These are phyloP conservation scores for Pseudotriccus pelzelni DNA, from an alignment of 2,797 vertebrate species.

Conservation along the genomic window DNA sequence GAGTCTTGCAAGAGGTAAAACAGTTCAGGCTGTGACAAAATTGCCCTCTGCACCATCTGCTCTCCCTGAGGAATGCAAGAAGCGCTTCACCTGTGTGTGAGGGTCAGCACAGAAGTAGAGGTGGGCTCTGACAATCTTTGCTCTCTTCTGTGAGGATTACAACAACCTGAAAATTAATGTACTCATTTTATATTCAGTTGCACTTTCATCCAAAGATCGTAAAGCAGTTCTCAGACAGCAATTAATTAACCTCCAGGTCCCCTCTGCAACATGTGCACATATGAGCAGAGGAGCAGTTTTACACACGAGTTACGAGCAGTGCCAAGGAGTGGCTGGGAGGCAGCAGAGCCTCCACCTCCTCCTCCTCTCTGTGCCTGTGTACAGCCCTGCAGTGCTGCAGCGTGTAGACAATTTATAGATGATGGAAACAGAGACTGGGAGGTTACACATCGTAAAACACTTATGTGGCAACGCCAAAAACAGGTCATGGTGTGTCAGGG, in stretches of 20 bases:
- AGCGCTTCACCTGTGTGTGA: fast-evolving
- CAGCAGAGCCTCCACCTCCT: background rate
- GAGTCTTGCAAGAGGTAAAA: background rate
- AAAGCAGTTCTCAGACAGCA: background rate
- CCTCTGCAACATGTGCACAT: background rate
- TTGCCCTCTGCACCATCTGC: background rate
- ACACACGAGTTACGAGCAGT: background rate
- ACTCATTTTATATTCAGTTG: background rate
- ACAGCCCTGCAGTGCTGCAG: background rate
- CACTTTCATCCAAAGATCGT: background rate
- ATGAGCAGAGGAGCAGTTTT: background rate
- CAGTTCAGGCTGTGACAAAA: background rate
- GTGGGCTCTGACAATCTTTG: background rate
- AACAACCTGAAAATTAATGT: background rate
- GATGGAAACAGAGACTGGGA: background rate
- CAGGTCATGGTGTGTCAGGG: background rate
- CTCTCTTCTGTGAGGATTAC: background rate
- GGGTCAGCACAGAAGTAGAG: background rate
- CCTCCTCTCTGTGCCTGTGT: background rate
- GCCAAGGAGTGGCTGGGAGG: fast-evolving
- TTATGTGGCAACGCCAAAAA: background rate
- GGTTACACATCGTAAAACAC: background rate
- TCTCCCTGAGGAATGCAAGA: background rate
- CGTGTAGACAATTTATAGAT: fast-evolving
- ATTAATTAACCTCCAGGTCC: background rate